A percentile compares a stretch with the other conserved stretches of the same genome.
These are phyloP conservation scores for Achatina immaculata DNA, from an alignment of 1,140 invertebrate genomes.

Conservation along the genomic window DNA sequence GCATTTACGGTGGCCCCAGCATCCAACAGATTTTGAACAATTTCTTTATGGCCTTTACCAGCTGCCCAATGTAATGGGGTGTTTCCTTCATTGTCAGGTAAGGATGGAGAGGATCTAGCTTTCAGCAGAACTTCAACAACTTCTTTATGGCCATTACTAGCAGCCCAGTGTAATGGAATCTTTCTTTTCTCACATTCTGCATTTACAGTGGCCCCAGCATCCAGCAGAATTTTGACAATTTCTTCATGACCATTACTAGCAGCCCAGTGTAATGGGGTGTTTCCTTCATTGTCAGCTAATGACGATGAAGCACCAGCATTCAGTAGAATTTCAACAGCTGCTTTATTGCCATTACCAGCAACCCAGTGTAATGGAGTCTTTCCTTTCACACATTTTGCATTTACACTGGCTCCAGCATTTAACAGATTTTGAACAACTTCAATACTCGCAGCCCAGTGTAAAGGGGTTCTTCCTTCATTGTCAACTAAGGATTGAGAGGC, in stretches of 20 bases:
- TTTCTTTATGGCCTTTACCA: conserved; percentile 16
- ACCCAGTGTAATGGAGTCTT: conserved; percentile 45
- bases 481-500: too few species aligned
- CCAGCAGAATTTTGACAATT: conserved; percentile 36
- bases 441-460: too few species aligned
- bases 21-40: too few species aligned
- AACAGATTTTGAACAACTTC: too few species aligned
- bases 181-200: conserved; percentile 51
- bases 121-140: background rate
- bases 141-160: too few species aligned
- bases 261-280: too few species aligned
- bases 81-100: conserved; percentile 56
- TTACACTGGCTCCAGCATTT: conserved; percentile 38
- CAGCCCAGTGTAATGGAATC: conserved; percentile 58
- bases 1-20: conserved; percentile 49
- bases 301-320: too few species aligned
- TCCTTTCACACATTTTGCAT: conserved; percentile 49
- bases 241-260: too few species aligned
- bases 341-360: too few species aligned
- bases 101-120: too few species aligned
- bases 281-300: too few species aligned
- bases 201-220: conserved; percentile 48
- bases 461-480: too few species aligned
- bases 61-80: conserved; percentile 61
- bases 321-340: background rate